These are phyloP conservation scores for Archegozetes longisetosus DNA, from an alignment of 1,140 invertebrate species.

Conservation along the genomic window DNA sequence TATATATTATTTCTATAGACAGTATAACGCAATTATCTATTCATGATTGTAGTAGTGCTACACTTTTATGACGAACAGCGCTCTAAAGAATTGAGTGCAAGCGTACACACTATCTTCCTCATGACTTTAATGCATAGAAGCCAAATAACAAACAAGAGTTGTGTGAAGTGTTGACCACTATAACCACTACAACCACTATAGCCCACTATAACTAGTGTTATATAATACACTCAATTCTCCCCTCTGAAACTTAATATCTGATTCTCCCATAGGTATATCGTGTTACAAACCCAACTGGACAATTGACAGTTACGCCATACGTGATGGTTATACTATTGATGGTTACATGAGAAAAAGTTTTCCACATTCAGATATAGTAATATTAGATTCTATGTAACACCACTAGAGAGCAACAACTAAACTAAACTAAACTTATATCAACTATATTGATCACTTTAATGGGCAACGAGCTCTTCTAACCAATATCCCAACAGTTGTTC, in stretches of 20 bases:
- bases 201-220: not conserved
- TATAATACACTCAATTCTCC: not conserved
- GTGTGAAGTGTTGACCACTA: not conserved
- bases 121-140: too few relatives aligned
- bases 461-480: too few relatives aligned
- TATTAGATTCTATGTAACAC: not conserved
- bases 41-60: too few relatives aligned
- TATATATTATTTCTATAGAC: too few relatives aligned
- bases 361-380: not conserved
- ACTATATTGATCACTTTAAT: not conserved
- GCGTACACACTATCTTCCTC: too few relatives aligned
- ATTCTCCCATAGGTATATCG: not conserved
- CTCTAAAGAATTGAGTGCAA: too few relatives aligned
- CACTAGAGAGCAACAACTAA: not conserved
- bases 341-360: not conserved
- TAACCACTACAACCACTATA: not conserved
- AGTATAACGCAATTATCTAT: too few relatives aligned
- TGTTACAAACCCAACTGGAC: not conserved
- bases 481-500: too few relatives aligned
- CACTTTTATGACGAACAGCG: too few relatives aligned
- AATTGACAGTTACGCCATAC: not conserved
- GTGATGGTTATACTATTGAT: not conserved
- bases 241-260: not conserved
- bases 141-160: too few relatives aligned
- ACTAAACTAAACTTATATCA: too few relatives aligned